phyloP scores from a whole-genome alignment of 2,113 vertebrate species.

The Chamaea fasciata region DNA sequence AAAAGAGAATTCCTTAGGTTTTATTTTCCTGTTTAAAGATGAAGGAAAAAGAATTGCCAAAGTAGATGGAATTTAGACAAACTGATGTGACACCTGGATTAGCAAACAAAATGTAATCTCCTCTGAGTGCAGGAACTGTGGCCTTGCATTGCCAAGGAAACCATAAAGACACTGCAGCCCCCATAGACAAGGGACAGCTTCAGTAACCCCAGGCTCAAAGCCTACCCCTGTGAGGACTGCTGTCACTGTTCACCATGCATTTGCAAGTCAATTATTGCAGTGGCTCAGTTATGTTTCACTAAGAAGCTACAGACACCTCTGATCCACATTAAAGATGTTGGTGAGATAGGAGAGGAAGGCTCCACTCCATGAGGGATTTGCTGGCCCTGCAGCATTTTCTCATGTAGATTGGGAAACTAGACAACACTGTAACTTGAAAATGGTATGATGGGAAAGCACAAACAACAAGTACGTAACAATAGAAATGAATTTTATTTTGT shows the following conservation, averaged over 20 bases:
- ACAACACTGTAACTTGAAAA: neutral
- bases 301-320: neutral
- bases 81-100: neutral
- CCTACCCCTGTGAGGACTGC: neutral
- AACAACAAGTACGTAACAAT: conserved; percentile 66
- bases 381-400: neutral
- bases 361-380: neutral
- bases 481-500: conserved; percentile 98
- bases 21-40: neutral
- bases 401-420: neutral
- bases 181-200: neutral
- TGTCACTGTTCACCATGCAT: neutral
- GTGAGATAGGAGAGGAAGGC: neutral
- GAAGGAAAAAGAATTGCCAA: neutral
- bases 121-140: neutral
- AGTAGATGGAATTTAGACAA: neutral
- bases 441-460: neutral
- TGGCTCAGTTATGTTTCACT: neutral
- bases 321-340: neutral
- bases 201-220: neutral
- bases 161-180: neutral
- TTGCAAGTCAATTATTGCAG: neutral
- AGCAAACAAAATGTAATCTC: neutral
- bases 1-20: neutral
- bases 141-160: neutral